A percentile compares a stretch with the other conserved stretches of the same genome.
Evolutionary conservation across 1,140 invertebrate species (phyloP).

Genomic region (Nasonia longicornis): DNA sequence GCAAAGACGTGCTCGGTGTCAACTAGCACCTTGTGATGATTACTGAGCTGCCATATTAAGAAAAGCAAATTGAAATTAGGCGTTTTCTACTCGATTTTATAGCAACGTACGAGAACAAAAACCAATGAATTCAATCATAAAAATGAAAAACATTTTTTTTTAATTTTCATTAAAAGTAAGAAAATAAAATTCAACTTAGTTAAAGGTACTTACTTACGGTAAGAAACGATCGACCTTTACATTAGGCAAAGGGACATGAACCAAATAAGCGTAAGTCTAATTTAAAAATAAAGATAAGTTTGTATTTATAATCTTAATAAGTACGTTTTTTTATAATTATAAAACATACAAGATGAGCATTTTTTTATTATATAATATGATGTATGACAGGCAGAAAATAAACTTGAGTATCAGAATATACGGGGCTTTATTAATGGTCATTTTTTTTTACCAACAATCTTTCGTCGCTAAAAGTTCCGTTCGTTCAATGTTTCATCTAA

Average conservation of each 20-base stretch:
- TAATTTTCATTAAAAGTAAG: no score
- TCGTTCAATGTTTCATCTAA: constrained; percentile 5
- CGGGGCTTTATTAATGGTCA: constrained; percentile 58
- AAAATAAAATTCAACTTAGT: background rate
- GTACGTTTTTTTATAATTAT: background rate
- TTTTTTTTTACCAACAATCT: constrained; percentile 46
- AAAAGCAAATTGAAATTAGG: background rate
- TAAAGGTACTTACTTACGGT: background rate
- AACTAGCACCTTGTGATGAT: constrained; percentile 59
- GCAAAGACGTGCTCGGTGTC: constrained; percentile 69
- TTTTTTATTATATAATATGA: constrained; percentile 6
- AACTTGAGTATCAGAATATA: constrained; percentile 59
- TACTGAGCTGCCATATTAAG: constrained; percentile 1
- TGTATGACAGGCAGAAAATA: constrained; percentile 47
- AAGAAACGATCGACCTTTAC: background rate
- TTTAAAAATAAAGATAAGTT: constrained; percentile 9
- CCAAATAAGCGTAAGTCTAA: constrained; percentile 3
- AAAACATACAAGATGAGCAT: background rate
- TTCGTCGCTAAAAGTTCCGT: background rate
- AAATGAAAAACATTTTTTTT: no score
- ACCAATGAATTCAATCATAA: no score
- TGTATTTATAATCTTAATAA: constrained; percentile 14
- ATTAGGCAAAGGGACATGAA: background rate
- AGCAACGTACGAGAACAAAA: no score
- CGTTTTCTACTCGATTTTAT: background rate